Evolutionary conservation across 2,113 vertebrate species (phyloP).

Genomic region (Uria aalge): DNA sequence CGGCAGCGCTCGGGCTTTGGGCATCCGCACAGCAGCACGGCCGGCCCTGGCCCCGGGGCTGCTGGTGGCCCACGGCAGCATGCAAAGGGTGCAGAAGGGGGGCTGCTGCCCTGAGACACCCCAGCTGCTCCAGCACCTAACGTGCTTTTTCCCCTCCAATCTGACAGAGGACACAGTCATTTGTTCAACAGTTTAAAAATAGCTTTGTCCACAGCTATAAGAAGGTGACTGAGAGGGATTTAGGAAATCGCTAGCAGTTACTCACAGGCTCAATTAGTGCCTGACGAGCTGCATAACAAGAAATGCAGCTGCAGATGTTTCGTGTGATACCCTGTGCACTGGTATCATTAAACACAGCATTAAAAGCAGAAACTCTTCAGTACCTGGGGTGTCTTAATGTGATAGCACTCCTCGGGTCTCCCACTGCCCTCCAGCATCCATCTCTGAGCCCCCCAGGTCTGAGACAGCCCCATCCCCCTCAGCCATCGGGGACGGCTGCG

Average conservation of each 20-base stretch:
- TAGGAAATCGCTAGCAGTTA: neutral
- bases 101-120: rapidly evolving
- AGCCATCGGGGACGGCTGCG: rapidly evolving
- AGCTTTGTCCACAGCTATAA: neutral
- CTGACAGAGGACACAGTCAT: neutral
- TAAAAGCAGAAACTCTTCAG: neutral
- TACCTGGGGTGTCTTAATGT: neutral
- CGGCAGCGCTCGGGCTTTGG: neutral
- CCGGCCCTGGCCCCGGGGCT: too few relatives aligned
- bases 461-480: neutral
- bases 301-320: neutral
- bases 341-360: neutral
- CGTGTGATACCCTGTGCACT: neutral
- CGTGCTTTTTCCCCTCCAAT: rapidly evolving
- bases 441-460: neutral
- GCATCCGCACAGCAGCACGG: neutral
- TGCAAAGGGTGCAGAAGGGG: neutral
- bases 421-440: neutral
- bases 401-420: neutral
- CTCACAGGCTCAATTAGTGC: neutral
- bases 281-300: neutral
- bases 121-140: neutral
- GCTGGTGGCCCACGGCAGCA: rapidly evolving
- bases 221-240: neutral
- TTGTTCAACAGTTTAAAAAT: rapidly evolving